These are phyloP conservation scores for Drosophila imparisetae DNA, from an alignment of 2,888 invertebrate genomes.

Conservation along the genomic window DNA sequence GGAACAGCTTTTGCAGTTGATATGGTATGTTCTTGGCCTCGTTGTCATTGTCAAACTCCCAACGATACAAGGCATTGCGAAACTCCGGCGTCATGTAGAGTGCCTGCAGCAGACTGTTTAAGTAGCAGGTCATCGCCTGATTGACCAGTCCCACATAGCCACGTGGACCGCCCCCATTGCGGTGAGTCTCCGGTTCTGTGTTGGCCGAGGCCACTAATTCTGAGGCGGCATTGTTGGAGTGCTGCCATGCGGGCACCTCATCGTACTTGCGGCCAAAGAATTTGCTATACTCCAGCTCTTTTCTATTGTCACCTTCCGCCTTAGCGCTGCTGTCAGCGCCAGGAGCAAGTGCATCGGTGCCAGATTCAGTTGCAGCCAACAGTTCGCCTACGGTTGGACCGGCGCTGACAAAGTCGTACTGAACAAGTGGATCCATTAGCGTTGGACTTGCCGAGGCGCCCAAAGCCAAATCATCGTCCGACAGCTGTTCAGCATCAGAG, in stretches of 20 bases:
- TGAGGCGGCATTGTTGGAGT: slow-evolving; percentile 16
- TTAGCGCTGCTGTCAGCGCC: slow-evolving; percentile 15
- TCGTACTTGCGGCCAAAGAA: slow-evolving; percentile 56
- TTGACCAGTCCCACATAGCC: slow-evolving; percentile 92
- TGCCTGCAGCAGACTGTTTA: slow-evolving; percentile 94
- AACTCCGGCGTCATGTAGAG: slow-evolving; percentile 97
- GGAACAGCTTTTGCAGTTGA: slow-evolving; percentile 93
- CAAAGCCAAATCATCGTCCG: slow-evolving; percentile 84
- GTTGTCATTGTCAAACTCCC: slow-evolving; percentile 91
- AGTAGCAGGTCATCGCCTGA: slow-evolving; percentile 96
- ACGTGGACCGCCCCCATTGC: slow-evolving; percentile 33
- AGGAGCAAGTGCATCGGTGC: slow-evolving; percentile 8
- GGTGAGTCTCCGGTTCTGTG: slow-evolving; percentile 46
- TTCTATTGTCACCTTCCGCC: slow-evolving; percentile 27
- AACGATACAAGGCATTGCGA: slow-evolving; percentile 93
- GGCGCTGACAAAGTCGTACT: slow-evolving; percentile 38
- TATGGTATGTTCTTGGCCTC: slow-evolving; percentile 91
- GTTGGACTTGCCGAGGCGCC: slow-evolving; percentile 85
- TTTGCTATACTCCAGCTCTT: slow-evolving; percentile 29
- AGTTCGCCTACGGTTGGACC: slow-evolving; percentile 47
- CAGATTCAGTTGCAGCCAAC: slow-evolving; percentile 21
- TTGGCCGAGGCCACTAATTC: slow-evolving; percentile 54
- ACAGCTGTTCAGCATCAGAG: slow-evolving; percentile 80
- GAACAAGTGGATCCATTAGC: slow-evolving; percentile 26
- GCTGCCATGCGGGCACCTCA: slow-evolving; percentile 49